phyloP scores from a whole-genome alignment of 1,140 invertebrate genomes.

The Drosophila leontia region DNA sequence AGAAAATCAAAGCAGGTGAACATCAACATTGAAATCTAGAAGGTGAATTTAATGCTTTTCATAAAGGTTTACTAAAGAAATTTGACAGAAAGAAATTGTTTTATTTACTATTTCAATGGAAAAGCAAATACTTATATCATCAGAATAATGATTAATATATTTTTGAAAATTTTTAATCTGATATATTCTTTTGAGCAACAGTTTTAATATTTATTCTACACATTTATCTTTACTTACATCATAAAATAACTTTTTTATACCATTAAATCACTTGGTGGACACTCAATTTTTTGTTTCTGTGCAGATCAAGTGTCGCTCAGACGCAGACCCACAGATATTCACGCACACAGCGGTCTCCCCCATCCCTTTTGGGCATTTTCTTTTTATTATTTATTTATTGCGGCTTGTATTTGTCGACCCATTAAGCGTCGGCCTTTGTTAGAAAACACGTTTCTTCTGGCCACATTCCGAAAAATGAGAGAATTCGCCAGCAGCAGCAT shows the following conservation, averaged over 20 bases:
- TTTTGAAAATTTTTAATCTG: neutral
- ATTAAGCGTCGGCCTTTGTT: conserved; percentile 73
- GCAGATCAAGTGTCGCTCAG: conserved; percentile 65
- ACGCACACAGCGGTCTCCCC: conserved; percentile 19
- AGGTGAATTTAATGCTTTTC: neutral
- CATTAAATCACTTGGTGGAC: neutral
- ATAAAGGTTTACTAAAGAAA: neutral
- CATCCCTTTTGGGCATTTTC: conserved; percentile 74
- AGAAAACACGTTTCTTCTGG: conserved; percentile 74
- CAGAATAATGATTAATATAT: neutral
- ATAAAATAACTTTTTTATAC: neutral
- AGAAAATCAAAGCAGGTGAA: neutral
- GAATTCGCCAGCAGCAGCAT: conserved; percentile 76
- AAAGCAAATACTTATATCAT: neutral
- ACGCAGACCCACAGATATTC: conserved; percentile 3
- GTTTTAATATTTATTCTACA: neutral
- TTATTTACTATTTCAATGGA: neutral
- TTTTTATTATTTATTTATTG: conserved; percentile 82
- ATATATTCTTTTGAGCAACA: neutral
- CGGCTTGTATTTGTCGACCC: conserved; percentile 78
- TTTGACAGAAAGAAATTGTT: neutral
- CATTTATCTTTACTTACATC: neutral
- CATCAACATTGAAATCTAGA: neutral
- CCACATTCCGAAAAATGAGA: conserved; percentile 69
- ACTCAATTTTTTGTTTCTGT: neutral